Evolutionary conservation across 2,888 invertebrate species (phyloP).

Genomic region (Byasa hedistus): DNA sequence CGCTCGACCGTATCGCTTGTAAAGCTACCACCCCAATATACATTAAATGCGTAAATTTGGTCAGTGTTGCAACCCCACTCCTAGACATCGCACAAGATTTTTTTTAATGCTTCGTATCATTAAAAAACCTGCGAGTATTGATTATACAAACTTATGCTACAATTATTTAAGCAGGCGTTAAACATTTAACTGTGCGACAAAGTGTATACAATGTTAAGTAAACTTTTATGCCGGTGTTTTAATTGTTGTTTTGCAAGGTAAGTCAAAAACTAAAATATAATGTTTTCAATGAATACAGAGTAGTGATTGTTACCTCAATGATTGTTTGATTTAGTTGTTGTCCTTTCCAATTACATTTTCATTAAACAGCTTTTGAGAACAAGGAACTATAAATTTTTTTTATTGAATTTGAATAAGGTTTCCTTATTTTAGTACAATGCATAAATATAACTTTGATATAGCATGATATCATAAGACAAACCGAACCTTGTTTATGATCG

Average conservation of each 20-base stretch:
- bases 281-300: not conserved
- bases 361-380: too few species aligned
- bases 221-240: not conserved
- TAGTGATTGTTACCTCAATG: too few species aligned
- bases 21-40: conserved; percentile 44
- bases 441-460: too few species aligned
- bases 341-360: too few species aligned
- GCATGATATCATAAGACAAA: too few species aligned
- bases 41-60: conserved; percentile 48
- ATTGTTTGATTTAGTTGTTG: too few species aligned
- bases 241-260: conserved; percentile 6
- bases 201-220: conserved; percentile 2
- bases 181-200: conserved; percentile 23
- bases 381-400: not conserved
- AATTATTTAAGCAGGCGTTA: conserved; percentile 35
- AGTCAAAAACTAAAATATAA: not conserved
- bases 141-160: conserved; percentile 38
- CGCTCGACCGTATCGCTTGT: conserved; percentile 51
- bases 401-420: not conserved
- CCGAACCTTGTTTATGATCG: too few species aligned
- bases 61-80: conserved; percentile 48
- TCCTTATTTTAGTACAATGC: too few species aligned
- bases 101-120: conserved; percentile 11
- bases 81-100: conserved; percentile 40
- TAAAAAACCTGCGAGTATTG: conserved; percentile 34